Conservation (phyloP, 2,797 vertebrate species). For the Pangasius mekongensis region DNA sequence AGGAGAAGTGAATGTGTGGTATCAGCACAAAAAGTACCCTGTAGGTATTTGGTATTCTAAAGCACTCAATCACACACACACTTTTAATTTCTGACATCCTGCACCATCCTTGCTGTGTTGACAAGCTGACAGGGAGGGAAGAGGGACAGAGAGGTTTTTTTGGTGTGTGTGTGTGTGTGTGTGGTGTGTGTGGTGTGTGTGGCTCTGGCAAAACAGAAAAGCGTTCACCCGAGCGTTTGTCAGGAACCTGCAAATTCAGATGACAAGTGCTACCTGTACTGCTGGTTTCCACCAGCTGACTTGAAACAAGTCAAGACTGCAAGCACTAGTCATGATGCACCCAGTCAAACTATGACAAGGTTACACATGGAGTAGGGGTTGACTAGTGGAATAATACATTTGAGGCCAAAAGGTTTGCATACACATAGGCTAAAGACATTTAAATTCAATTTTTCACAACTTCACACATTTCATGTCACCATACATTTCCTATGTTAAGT, state of each 20-base stretch:
- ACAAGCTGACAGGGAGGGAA: slow-evolving; percentile 6
- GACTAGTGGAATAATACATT: not conserved
- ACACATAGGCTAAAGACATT: not conserved
- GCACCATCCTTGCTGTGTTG: slow-evolving; percentile 6
- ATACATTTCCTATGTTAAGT: no score
- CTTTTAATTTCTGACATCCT: not conserved
- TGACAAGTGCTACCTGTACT: not conserved
- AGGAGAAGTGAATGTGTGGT: not conserved
- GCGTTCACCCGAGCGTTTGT: not conserved
- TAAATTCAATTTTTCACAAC: not conserved
- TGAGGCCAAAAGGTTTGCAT: not conserved
- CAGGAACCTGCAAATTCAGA: not conserved
- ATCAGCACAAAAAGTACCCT: not conserved
- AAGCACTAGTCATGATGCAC: not conserved
- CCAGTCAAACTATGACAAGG: not conserved
- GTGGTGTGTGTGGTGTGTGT: not conserved
- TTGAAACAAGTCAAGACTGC: not conserved
- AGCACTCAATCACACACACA: not conserved
- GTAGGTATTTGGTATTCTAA: not conserved
- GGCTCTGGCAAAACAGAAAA: not conserved
- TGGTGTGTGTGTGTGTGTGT: not conserved
- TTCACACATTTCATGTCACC: no score
- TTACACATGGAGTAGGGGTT: not conserved
- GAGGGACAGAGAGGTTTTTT: not conserved
- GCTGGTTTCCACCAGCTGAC: not conserved